phyloP scores from a whole-genome alignment of 2,888 invertebrate genomes.

The Spilarctia lutea region DNA sequence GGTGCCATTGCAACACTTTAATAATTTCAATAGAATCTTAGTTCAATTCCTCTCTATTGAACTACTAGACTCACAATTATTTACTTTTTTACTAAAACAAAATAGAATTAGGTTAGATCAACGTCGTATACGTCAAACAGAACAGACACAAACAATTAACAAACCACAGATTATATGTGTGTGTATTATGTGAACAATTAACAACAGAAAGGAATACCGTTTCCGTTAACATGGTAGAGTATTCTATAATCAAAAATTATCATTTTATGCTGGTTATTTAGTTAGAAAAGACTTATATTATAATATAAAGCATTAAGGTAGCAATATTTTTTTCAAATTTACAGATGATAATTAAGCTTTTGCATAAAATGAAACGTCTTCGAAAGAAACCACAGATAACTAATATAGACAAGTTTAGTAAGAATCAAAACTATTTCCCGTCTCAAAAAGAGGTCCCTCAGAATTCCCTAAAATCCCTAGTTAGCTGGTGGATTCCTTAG shows the following conservation, averaged over 20 bases:
- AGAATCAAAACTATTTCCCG: too few relatives aligned
- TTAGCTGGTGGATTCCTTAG: too few relatives aligned
- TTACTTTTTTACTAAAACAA: constrained; percentile 10
- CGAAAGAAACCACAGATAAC: too few relatives aligned
- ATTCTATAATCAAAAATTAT: background rate
- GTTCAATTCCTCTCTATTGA: background rate
- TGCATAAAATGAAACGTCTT: too few relatives aligned
- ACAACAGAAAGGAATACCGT: background rate
- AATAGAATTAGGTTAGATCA: constrained; percentile 35
- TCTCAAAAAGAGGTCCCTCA: too few relatives aligned
- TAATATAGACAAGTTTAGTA: too few relatives aligned
- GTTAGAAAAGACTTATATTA: too few relatives aligned
- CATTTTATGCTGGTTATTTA: too few relatives aligned
- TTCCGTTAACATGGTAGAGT: background rate
- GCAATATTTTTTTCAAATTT: too few relatives aligned
- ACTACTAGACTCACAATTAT: background rate
- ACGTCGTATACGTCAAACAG: constrained; percentile 27
- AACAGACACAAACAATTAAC: constrained; percentile 8
- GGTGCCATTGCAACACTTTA: constrained; percentile 60
- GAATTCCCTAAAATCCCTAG: too few relatives aligned
- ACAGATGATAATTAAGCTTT: too few relatives aligned
- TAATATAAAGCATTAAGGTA: too few relatives aligned
- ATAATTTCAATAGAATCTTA: background rate
- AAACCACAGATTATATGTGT: background rate
- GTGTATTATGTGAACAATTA: background rate